Evolutionary conservation across 92 coral and sea anemone species (phyloP).

Genomic region (Paramuricea clavata): DNA sequence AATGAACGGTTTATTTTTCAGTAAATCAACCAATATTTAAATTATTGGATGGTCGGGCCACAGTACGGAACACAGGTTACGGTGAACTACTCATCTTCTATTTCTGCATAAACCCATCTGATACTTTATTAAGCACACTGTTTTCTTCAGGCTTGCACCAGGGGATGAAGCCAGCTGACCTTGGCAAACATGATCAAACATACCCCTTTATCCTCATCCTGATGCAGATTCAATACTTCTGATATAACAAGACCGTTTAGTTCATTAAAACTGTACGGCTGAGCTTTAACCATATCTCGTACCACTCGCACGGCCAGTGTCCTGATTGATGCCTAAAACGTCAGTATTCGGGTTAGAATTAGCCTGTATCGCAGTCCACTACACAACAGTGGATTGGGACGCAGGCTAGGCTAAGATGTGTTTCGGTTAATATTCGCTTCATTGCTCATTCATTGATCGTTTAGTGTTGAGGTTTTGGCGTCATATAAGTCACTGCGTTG

Average conservation of each 20-base stretch:
- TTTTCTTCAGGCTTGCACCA: no score
- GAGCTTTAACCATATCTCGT: slow-evolving; percentile 93
- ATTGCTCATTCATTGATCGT: no score
- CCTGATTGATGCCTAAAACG: slow-evolving; percentile 79
- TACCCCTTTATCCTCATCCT: slow-evolving; percentile 96
- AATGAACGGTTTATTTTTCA: no score
- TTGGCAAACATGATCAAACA: background rate
- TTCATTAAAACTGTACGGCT: slow-evolving; percentile 82
- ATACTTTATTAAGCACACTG: no score
- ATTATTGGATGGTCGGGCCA: background rate
- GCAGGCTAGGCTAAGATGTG: no score
- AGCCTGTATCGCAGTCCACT: no score
- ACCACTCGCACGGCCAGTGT: slow-evolving; percentile 86
- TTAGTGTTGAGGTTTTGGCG: no score
- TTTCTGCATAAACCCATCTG: no score
- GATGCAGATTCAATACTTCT: slow-evolving; percentile 87
- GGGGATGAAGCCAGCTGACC: no score
- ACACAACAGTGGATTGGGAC: no score
- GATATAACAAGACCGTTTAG: slow-evolving; percentile 77
- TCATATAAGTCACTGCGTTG: no score
- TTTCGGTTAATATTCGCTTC: background rate
- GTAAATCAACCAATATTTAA: no score
- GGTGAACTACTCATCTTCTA: background rate
- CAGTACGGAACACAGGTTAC: background rate
- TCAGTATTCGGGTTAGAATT: background rate